These are phyloP conservation scores for Dermatemys mawii DNA, from an alignment of 2,113 vertebrate genomes.

Conservation along the genomic window DNA sequence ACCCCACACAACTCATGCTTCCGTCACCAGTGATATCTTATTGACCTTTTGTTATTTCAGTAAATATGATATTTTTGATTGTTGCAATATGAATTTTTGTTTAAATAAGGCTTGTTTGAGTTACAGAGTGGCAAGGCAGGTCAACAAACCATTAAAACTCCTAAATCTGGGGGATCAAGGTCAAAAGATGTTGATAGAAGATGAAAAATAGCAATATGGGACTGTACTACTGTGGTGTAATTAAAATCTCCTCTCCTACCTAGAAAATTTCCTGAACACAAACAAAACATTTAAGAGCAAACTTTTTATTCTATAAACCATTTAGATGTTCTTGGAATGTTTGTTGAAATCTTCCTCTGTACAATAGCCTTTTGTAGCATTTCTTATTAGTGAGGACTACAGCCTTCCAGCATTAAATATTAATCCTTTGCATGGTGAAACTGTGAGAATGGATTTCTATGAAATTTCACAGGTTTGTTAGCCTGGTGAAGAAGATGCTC, in stretches of 20 bases:
- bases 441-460: constrained; percentile 63
- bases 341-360: constrained; percentile 64
- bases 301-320: constrained; percentile 45
- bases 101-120: neutral
- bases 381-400: constrained; percentile 65
- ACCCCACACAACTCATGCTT: neutral
- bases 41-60: neutral
- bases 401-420: constrained; percentile 67
- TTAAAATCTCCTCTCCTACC: constrained; percentile 49
- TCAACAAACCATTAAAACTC: constrained; percentile 13
- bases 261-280: constrained; percentile 50
- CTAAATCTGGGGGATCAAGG: neutral
- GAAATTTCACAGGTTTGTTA: constrained; percentile 72
- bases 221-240: neutral
- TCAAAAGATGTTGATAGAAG: constrained; percentile 3
- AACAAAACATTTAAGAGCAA: constrained; percentile 48
- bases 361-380: constrained; percentile 66
- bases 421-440: constrained; percentile 73
- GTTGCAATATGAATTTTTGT: neutral
- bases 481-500: constrained; percentile 58
- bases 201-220: neutral
- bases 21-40: neutral
- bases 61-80: neutral
- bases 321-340: constrained; percentile 65
- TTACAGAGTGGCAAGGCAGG: neutral